Percentiles rank a stretch among this genome's conserved stretches.
Conservation (phyloP, 2,113 vertebrate species). For the Connochaetes taurinus region DNA sequence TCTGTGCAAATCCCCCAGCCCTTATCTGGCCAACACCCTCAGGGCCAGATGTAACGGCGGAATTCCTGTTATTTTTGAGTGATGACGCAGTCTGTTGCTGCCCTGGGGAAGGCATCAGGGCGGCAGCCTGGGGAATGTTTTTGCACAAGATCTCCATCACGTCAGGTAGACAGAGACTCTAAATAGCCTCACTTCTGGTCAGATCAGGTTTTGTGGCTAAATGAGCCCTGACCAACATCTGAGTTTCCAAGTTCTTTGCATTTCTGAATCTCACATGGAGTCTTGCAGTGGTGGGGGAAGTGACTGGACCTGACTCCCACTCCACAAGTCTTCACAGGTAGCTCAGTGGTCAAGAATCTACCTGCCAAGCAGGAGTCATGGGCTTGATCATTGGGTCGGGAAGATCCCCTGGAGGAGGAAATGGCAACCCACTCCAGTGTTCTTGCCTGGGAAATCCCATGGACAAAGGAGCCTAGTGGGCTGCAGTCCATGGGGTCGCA, state of each 20-base stretch:
- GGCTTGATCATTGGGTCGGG: background rate
- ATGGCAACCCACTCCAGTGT: background rate
- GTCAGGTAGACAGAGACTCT: background rate
- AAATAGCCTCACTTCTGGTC: background rate
- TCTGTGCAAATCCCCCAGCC: accelerated
- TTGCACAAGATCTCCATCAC: background rate
- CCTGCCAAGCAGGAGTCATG: background rate
- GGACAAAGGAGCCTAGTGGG: background rate
- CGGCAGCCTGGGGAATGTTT: background rate
- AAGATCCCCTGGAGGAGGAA: background rate
- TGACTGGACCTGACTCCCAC: background rate
- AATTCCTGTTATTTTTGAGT: background rate
- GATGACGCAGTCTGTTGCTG: accelerated
- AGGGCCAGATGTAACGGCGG: background rate
- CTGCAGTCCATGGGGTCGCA: background rate
- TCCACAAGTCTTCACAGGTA: background rate
- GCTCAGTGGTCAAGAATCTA: background rate
- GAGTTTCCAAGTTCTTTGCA: background rate
- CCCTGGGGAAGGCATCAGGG: background rate
- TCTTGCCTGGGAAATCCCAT: background rate
- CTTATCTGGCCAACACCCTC: background rate
- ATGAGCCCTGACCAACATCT: background rate
- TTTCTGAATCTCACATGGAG: background rate
- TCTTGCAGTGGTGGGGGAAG: background rate
- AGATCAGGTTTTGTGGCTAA: background rate